phyloP scores from a whole-genome alignment of 2,888 invertebrate species.

The Drosophila multiciliata region DNA sequence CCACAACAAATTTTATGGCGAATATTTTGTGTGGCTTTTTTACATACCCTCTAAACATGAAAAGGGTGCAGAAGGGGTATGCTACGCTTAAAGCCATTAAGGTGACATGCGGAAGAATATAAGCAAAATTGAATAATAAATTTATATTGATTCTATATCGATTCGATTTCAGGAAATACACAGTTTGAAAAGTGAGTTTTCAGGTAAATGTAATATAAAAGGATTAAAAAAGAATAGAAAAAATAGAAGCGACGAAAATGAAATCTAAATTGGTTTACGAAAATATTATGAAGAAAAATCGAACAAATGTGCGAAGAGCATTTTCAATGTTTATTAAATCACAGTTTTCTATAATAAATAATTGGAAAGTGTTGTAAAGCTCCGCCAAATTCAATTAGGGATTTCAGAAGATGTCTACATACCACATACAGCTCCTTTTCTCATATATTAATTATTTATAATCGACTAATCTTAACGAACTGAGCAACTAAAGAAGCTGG shows the following conservation, averaged over 20 bases:
- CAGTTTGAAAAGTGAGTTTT: neutral
- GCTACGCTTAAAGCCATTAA: rapidly evolving
- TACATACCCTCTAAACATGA: constrained; percentile 29
- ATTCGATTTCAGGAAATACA: neutral
- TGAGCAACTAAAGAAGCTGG: neutral
- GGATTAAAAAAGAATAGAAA: too few relatives aligned
- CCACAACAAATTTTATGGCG: constrained; percentile 79
- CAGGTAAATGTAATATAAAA: neutral
- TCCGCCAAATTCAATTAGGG: rapidly evolving
- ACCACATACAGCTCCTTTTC: rapidly evolving
- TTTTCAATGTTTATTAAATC: too few relatives aligned
- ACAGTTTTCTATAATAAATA: neutral
- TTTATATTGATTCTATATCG: neutral
- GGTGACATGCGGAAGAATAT: neutral
- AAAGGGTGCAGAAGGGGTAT: neutral
- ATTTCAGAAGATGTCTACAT: neutral
- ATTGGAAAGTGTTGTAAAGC: neutral
- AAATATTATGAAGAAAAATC: too few relatives aligned
- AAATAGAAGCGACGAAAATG: neutral
- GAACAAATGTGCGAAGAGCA: neutral
- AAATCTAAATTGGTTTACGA: neutral
- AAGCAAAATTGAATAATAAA: rapidly evolving
- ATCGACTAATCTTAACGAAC: neutral
- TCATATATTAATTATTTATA: neutral
- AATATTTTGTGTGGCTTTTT: constrained; percentile 73